Conservation (phyloP, 2,888 invertebrate species). For the Dolichopus griseipennis region DNA sequence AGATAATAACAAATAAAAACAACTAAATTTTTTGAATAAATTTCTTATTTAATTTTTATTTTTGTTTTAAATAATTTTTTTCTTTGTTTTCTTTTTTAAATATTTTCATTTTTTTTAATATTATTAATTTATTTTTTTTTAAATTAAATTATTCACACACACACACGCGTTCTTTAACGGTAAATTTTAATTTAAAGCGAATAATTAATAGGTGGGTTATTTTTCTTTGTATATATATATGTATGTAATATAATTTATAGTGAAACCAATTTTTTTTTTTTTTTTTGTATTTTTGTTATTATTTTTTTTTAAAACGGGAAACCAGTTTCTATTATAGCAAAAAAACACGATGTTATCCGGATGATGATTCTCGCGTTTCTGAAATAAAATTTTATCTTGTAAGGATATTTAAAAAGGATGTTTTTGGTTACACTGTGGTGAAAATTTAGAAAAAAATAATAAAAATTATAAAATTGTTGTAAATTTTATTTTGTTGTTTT, state of each 20-base stretch:
- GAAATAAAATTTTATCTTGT: not conserved
- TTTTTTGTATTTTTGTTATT: not conserved
- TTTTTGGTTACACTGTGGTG: not conserved
- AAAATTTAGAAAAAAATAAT: not conserved
- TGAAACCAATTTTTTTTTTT: not conserved
- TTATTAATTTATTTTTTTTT: not conserved
- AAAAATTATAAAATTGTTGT: too few species aligned
- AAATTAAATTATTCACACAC: not conserved
- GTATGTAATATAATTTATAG: not conserved
- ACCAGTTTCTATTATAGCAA: not conserved
- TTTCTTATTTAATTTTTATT: too few species aligned
- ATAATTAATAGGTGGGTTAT: not conserved
- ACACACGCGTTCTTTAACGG: not conserved
- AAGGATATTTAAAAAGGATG: not conserved
- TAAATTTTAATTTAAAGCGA: not conserved
- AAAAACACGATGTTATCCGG: not conserved
- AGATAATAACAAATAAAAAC: too few species aligned
- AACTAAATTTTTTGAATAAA: too few species aligned
- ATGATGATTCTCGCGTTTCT: not conserved
- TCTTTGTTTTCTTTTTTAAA: not conserved
- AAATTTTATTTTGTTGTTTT: not conserved
- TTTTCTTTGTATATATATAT: too few species aligned
- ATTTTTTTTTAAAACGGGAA: not conserved
- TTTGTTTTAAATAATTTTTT: too few species aligned
- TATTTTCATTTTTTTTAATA: not conserved